Conservation (phyloP, 1,140 invertebrate species). For the Diachasmimorpha longicaudata region DNA sequence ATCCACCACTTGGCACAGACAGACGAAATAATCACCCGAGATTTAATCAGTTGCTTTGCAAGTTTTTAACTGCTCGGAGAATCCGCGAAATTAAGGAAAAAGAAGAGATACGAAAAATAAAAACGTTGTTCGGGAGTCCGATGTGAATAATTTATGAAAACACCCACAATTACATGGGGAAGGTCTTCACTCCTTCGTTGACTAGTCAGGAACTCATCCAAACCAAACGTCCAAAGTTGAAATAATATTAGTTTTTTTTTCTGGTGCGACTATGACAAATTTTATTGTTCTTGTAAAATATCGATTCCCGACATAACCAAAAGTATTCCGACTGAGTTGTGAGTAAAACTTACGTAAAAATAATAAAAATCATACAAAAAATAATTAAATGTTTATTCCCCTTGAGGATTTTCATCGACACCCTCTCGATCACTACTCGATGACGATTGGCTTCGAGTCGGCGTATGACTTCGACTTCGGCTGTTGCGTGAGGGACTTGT, state of each 20-base stretch:
- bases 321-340: neutral
- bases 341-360: neutral
- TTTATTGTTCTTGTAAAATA: neutral
- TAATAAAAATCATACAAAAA: neutral
- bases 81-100: neutral
- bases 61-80: neutral
- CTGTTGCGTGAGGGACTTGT: constrained; percentile 24
- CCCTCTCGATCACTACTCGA: constrained; percentile 38
- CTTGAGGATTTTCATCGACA: constrained; percentile 21
- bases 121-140: neutral
- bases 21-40: neutral
- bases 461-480: constrained; percentile 25
- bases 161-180: too few relatives aligned
- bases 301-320: neutral
- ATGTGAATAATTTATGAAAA: neutral
- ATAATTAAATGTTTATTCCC: constrained; percentile 15
- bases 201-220: too few relatives aligned
- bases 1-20: constrained; percentile 27
- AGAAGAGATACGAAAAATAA: neutral
- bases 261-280: neutral
- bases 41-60: constrained; percentile 2
- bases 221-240: too few relatives aligned
- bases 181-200: too few relatives aligned
- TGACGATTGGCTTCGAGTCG: constrained; percentile 39
- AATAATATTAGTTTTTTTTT: too few relatives aligned